Evolutionary conservation across 2,888 invertebrate genomes (phyloP), one percentile per base, ranked within the genome.

Genomic region (Sesamia inferens): DNA sequence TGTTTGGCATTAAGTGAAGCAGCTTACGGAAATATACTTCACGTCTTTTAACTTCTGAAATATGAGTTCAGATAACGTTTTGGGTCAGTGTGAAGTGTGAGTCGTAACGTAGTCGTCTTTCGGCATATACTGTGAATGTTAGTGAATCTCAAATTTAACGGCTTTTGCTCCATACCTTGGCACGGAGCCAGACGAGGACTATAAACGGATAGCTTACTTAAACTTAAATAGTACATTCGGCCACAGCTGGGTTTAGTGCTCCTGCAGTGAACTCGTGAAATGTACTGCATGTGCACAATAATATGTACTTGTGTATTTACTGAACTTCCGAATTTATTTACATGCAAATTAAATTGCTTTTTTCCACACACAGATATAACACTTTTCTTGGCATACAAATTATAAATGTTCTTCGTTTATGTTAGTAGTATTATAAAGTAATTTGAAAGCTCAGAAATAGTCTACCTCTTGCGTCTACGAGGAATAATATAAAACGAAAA

Each of bases 121-220:
- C 44, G 71, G 61, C 62, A 81, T 78, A 74, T 76, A 64, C 76
- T 78, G 71, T 61, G 70, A 76, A 82, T 76, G 64, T 81, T 82
- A 78, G 76, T 22, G 65, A 68, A 70, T 85, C 65, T 85, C 63
- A 79, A 86, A 86, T 85, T 86, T 86, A 79, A 83, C 74, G 76
- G 71, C 73, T 78, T 86, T 83, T 73, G 81, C 78, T 77, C 71
- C 76, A 85, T 78, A 74, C 76, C 74, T 84, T 89, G 89, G 89
- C 90, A 68, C 74, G 39, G 63, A 68, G 88, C 89, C 89, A 89
- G 73, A 79, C 78, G 71, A 69, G 77, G 82, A 79, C 81, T 79
- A 80, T 87, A 84, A 87, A 89, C 82, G 83, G 82, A 82, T 89
- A 84, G 82, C 86, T 86, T 86, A 83, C 86, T 86, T 86, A 79